Evolutionary conservation across 2,888 invertebrate genomes (phyloP).

Genomic region (Lasioglossum oenotherae): DNA sequence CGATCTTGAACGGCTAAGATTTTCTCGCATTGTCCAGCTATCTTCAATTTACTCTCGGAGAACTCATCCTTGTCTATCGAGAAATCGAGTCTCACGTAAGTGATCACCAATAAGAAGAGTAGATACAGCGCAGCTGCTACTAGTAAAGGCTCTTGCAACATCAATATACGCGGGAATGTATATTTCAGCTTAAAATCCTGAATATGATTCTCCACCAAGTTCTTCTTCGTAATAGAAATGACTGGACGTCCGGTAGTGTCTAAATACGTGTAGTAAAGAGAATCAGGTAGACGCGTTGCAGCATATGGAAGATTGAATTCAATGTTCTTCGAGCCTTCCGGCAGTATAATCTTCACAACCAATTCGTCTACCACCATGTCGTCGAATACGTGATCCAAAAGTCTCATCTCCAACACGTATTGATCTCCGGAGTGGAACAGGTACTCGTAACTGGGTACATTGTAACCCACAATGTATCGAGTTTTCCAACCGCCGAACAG

Average conservation of each 20-base stretch:
- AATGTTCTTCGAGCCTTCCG: conserved; percentile 95
- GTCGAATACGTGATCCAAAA: conserved; percentile 98
- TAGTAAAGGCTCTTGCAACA: conserved; percentile 97
- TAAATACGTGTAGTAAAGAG: conserved; percentile 95
- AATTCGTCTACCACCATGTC: conserved; percentile 98
- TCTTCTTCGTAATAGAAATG: conserved; percentile 91
- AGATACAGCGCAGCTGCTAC: conserved; percentile 95
- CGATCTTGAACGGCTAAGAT: conserved; percentile 87
- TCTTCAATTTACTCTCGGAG: conserved; percentile 84
- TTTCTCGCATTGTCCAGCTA: conserved; percentile 85
- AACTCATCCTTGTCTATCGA: conserved; percentile 92
- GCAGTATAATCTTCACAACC: conserved; percentile 94
- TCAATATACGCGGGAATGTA: conserved; percentile 92
- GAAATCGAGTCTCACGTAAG: conserved; percentile 98
- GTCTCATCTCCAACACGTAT: conserved; percentile 95
- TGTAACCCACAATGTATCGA: conserved; percentile 98
- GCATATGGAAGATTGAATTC: conserved; percentile 93
- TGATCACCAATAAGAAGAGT: conserved; percentile 95
- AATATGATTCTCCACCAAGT: conserved; percentile 98
- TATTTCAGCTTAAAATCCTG: conserved; percentile 96
- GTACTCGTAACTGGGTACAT: conserved; percentile 98
- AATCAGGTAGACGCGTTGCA: conserved; percentile 90
- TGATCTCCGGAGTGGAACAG: conserved; percentile 92
- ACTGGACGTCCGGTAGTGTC: conserved; percentile 97
- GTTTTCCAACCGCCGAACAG: conserved; percentile 99